Percentiles rank a stretch among this genome's conserved stretches.
phyloP scores from a whole-genome alignment of 2,888 invertebrate genomes.

The Lypha dubia region DNA sequence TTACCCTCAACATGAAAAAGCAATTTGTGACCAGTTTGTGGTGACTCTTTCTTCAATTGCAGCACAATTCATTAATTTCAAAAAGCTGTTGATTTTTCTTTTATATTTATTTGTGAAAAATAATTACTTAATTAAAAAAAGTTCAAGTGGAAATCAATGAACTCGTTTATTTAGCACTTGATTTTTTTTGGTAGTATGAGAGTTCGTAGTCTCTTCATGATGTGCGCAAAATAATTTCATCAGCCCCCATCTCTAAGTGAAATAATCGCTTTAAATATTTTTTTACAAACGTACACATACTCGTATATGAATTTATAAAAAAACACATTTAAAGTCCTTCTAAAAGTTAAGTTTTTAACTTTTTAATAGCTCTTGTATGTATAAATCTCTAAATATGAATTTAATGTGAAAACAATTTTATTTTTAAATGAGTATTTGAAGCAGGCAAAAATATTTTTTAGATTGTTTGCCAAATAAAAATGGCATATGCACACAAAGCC shows the following conservation, averaged over 20 bases:
- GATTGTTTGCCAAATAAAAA: background rate
- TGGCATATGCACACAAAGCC: background rate
- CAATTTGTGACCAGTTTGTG: no score
- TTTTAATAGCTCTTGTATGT: background rate
- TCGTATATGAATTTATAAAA: background rate
- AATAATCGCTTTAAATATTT: background rate
- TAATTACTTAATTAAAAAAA: no score
- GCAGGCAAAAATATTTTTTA: background rate
- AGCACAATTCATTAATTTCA: no score
- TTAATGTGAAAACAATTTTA: background rate
- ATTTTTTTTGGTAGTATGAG: no score
- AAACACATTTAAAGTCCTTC: background rate
- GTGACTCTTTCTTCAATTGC: no score
- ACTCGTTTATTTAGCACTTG: no score
- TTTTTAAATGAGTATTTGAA: background rate
- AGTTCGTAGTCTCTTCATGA: background rate
- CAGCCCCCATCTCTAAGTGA: background rate
- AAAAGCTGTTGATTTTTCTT: no score
- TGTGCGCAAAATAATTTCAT: background rate
- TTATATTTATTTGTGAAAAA: no score
- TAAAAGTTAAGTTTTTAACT: background rate
- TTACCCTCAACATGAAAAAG: no score
- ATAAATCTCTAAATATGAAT: constrained; percentile 3
- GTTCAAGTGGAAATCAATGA: no score
- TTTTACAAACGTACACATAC: background rate